A percentile compares a stretch with the other conserved stretches of the same genome.
Evolutionary conservation across 2,113 vertebrate species (phyloP).

Genomic region (Pterocles gutturalis): DNA sequence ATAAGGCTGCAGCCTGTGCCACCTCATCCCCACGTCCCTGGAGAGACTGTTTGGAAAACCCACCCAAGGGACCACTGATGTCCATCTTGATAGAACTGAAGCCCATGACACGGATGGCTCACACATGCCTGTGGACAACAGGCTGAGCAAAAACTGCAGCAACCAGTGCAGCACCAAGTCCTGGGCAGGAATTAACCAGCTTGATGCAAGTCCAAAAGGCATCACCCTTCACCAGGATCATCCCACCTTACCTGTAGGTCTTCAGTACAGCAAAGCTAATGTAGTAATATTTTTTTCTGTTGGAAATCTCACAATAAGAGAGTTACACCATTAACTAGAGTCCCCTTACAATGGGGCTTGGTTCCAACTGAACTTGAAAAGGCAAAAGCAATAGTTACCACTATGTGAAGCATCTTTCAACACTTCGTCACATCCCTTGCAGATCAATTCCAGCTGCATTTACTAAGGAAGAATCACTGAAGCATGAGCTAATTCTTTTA

Average conservation of each 20-base stretch:
- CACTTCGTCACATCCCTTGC: background rate
- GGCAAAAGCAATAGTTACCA: background rate
- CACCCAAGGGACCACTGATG: background rate
- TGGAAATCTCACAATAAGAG: background rate
- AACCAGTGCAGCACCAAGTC: rapidly evolving
- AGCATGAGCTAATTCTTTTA: background rate
- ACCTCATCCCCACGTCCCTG: background rate
- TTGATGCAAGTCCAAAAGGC: too few relatives aligned
- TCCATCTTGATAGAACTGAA: background rate
- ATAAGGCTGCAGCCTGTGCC: background rate
- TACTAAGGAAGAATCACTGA: background rate
- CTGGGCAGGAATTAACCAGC: background rate
- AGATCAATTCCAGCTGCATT: background rate
- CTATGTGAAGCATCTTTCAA: background rate
- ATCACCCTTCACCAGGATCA: rapidly evolving
- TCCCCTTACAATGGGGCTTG: rapidly evolving
- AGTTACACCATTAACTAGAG: too few relatives aligned
- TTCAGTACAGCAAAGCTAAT: background rate
- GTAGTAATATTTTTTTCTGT: rapidly evolving
- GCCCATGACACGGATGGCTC: background rate
- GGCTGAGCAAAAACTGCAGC: background rate
- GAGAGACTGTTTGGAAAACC: background rate
- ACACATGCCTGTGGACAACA: rapidly evolving
- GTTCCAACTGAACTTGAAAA: background rate
- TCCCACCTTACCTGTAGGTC: background rate